Evolutionary conservation across 2,113 vertebrate species (phyloP).

Genomic region (Arothron firmamentum): DNA sequence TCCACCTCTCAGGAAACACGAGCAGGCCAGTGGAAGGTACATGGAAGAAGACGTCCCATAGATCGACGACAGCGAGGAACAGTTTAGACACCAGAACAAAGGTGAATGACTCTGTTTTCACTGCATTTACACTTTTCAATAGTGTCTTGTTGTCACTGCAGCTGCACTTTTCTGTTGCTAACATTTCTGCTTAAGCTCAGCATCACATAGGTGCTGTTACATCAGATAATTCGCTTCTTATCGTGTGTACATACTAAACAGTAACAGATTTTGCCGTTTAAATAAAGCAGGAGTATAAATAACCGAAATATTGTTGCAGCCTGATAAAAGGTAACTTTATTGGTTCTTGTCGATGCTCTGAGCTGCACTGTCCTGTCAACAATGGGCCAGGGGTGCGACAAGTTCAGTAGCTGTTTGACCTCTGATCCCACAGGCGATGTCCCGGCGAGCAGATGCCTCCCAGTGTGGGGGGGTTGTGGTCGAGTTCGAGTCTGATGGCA

Average conservation of each 20-base stretch:
- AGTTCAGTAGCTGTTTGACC: slow-evolving; percentile 20
- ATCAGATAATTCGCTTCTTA: not conserved
- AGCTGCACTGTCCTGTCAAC: slow-evolving; percentile 7
- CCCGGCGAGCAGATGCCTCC: slow-evolving; percentile 59
- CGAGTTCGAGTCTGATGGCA: slow-evolving; percentile 63
- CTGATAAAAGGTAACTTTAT: slow-evolving; percentile 5
- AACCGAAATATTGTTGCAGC: not conserved
- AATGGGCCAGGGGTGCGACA: slow-evolving; percentile 15
- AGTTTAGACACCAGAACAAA: slow-evolving; percentile 49
- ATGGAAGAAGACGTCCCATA: slow-evolving; percentile 61
- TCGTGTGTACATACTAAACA: too few species aligned
- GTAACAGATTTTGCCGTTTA: too few species aligned
- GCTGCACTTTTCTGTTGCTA: not conserved
- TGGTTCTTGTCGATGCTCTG: not conserved
- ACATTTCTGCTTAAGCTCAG: not conserved
- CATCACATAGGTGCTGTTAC: not conserved
- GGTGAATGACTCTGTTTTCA: slow-evolving; percentile 37
- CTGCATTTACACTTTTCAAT: slow-evolving; percentile 8
- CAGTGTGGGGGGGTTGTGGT: slow-evolving; percentile 63
- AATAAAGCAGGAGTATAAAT: not conserved
- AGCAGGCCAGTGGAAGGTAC: slow-evolving; percentile 66
- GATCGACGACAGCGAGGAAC: slow-evolving; percentile 51
- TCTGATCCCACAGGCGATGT: slow-evolving; percentile 58
- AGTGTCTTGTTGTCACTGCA: not conserved
- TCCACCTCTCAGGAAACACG: slow-evolving; percentile 68